Conservation (phyloP, 2,888 invertebrate species). For the Sclerodermus sp. region DNA sequence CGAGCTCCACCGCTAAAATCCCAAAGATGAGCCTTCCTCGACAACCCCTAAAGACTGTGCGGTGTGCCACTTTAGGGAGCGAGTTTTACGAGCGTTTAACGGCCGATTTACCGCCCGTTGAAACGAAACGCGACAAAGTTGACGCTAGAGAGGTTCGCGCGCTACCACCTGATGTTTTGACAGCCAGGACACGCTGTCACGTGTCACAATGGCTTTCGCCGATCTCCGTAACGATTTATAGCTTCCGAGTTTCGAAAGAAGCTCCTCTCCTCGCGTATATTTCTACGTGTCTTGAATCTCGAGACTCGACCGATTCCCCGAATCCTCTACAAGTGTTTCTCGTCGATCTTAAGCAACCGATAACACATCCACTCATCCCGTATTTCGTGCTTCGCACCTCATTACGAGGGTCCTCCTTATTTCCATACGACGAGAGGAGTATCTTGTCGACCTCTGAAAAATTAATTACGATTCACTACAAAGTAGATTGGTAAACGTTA, state of each 20-base stretch:
- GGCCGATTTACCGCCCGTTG: constrained; percentile 34
- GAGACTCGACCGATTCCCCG: no score
- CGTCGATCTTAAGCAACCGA: no score
- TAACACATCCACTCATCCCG: no score
- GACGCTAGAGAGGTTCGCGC: not conserved
- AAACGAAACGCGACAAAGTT: not conserved
- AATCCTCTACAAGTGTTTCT: no score
- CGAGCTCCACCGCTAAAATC: constrained; percentile 9
- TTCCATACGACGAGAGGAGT: no score
- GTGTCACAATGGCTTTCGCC: not conserved
- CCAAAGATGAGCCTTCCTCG: constrained; percentile 14
- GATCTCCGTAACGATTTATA: constrained; percentile 16
- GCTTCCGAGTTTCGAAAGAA: constrained; percentile 20
- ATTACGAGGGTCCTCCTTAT: no score
- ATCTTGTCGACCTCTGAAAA: no score
- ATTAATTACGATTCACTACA: no score
- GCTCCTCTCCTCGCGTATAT: no score
- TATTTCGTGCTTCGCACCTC: no score
- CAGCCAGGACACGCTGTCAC: not conserved
- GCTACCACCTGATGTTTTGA: not conserved
- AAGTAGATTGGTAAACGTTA: no score
- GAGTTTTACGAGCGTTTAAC: constrained; percentile 48
- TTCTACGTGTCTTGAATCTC: no score
- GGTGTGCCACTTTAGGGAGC: constrained; percentile 14
- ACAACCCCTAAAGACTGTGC: constrained; percentile 11